These are phyloP conservation scores for Melieria picta DNA, from an alignment of 2,888 invertebrate genomes.

Conservation along the genomic window DNA sequence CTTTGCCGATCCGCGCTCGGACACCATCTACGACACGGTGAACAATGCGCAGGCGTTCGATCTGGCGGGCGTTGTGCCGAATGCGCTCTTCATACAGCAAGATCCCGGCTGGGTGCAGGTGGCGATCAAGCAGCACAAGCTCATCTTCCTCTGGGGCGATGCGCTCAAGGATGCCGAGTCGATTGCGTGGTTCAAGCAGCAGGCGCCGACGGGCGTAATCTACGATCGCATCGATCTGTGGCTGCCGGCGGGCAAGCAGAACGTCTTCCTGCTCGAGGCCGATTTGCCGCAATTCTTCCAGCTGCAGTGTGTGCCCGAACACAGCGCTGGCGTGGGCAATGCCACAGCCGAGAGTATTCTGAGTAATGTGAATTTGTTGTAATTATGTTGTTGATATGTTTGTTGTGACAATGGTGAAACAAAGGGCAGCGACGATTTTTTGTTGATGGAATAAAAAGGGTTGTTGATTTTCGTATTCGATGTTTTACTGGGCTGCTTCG, in stretches of 20 bases:
- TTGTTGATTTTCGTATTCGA: too few species aligned
- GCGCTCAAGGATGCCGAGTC: constrained; percentile 87
- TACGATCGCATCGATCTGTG: constrained; percentile 85
- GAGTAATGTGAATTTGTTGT: constrained; percentile 49
- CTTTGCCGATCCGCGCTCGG: constrained; percentile 86
- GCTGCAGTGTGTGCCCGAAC: constrained; percentile 50
- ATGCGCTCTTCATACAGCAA: constrained; percentile 87
- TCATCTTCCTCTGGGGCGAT: constrained; percentile 96
- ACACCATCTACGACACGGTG: constrained; percentile 81
- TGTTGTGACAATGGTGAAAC: too few species aligned
- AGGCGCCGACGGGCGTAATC: constrained; percentile 92
- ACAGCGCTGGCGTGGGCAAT: constrained; percentile 42
- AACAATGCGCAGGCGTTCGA: constrained; percentile 84
- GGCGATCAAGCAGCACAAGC: constrained; percentile 80
- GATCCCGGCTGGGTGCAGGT: constrained; percentile 78
- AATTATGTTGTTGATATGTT: constrained; percentile 2
- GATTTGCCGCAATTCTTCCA: constrained; percentile 58
- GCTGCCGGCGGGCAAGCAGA: constrained; percentile 51
- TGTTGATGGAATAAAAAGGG: too few species aligned
- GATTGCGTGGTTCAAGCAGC: constrained; percentile 83
- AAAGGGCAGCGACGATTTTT: too few species aligned
- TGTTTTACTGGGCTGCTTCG: too few species aligned
- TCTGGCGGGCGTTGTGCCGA: constrained; percentile 88
- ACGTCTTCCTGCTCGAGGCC: constrained; percentile 49
- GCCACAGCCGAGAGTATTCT: constrained; percentile 54